Evolutionary conservation across 2,888 invertebrate genomes (phyloP), one percentile per base, ranked within the genome.

Genomic region (Ennomos fuscantarius): DNA sequence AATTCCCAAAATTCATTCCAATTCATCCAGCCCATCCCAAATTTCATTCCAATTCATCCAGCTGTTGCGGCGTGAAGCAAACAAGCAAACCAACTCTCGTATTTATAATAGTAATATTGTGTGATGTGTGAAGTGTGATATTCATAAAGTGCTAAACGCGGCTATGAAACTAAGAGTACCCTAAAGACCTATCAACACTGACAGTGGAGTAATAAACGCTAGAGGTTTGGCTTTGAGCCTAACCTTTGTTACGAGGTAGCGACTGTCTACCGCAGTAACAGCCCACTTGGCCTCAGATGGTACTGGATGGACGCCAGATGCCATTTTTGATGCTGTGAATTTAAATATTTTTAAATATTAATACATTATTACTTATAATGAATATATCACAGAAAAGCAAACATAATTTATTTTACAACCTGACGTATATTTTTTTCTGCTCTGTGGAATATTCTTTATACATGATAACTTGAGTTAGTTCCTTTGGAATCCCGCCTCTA

Each of bases 251-350:
- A 49, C 50, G 53, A 59, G 58, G 53, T 53, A 48, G 58, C 54
- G 48, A 44, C 48, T 31, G 32, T 15, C 10, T 47, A 45, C 58
- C 53, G 34, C 58, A 45, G 44, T 54, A 54, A 59, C 49, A 35
- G 31, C 52, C 34, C 52, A 36, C 49, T 60, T 57, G 53, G 59
- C 59, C 62, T 60, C 57, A 47, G 62, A 55, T 53, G 43, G 10
- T 35, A 52, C 55, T 65, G 65, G 65, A 65, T 48, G 39, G 43
- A 52, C 37, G 60, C 62, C 65, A 62, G 60, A 50, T 62, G 42
- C 15, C 32, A 55, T 60, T 59, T 56, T 60, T 61, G 40, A 53
- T 34, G 40, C 54, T 51, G 33, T 40, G 32, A 40, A 35, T 55
- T 60, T 49, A 49, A 55, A 48, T 36, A 40, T 54, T 44, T 54